These are phyloP conservation scores for Pilophorus perplexus DNA, from an alignment of 2,888 invertebrate genomes.

Conservation along the genomic window DNA sequence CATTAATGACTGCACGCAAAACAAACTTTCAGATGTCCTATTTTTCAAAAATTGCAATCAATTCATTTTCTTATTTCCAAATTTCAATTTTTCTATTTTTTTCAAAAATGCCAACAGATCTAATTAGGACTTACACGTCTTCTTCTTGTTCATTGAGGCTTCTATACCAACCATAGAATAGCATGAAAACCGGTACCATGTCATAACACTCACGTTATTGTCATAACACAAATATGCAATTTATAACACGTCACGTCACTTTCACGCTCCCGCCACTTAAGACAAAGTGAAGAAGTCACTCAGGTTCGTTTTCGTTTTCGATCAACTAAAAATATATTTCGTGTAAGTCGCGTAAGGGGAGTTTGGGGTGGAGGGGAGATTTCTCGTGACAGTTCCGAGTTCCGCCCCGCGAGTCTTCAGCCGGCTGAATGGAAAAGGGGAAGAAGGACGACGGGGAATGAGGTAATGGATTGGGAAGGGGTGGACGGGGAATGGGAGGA, in stretches of 20 bases:
- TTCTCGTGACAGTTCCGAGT: not conserved
- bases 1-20: too few species aligned
- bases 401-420: conserved; percentile 7
- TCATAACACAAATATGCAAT: not conserved
- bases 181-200: conserved; percentile 37
- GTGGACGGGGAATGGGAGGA: not conserved
- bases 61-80: too few species aligned
- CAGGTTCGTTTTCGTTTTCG: conserved; percentile 21
- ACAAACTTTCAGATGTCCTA: too few species aligned
- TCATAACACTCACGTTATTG: conserved; percentile 28
- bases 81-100: too few species aligned
- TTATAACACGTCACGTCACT: not conserved
- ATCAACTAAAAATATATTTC: conserved; percentile 5
- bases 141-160: conserved; percentile 28
- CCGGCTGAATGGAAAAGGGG: conserved; percentile 15
- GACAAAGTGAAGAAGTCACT: not conserved
- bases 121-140: conserved; percentile 11
- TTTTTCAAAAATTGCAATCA: too few species aligned
- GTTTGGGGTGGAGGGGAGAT: conserved; percentile 9
- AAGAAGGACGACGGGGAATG: not conserved
- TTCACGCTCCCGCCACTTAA: not conserved
- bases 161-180: conserved; percentile 37
- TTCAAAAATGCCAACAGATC: not conserved
- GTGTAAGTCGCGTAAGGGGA: not conserved
- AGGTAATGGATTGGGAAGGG: too few species aligned